These are phyloP conservation scores for Enteromius paludinosus DNA, from an alignment of 2,797 vertebrate species.

Conservation along the genomic window DNA sequence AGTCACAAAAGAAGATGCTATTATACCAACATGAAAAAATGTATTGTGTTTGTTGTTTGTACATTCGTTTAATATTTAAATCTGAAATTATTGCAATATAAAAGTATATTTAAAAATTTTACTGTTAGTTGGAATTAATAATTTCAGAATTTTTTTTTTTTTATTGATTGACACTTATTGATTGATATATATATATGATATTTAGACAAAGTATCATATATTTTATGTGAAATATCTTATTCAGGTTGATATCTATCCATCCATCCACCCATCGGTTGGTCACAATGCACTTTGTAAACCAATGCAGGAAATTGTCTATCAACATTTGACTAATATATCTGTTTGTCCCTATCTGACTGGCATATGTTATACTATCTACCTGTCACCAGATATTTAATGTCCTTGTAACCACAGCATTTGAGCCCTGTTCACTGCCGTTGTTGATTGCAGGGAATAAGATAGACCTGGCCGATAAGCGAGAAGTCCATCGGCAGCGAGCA, in stretches of 20 bases:
- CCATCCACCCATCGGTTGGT: neutral
- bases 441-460: constrained; percentile 93
- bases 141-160: no score
- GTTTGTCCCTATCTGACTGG: neutral
- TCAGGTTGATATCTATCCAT: neutral
- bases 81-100: no score
- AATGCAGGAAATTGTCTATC: neutral
- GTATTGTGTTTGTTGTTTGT: no score
- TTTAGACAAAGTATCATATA: neutral
- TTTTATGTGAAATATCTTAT: neutral
- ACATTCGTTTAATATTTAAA: no score
- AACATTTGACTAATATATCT: neutral
- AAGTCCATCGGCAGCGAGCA: constrained; percentile 93
- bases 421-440: neutral
- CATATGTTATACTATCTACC: neutral
- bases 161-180: no score
- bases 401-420: neutral
- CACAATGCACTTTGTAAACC: neutral
- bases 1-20: no score
- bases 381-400: neutral
- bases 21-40: no score
- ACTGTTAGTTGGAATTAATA: no score
- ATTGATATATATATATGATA: neutral
- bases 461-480: constrained; percentile 93
- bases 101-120: no score